Conservation (phyloP, 2,888 invertebrate genomes). For the Ornithoptera alexandrae region DNA sequence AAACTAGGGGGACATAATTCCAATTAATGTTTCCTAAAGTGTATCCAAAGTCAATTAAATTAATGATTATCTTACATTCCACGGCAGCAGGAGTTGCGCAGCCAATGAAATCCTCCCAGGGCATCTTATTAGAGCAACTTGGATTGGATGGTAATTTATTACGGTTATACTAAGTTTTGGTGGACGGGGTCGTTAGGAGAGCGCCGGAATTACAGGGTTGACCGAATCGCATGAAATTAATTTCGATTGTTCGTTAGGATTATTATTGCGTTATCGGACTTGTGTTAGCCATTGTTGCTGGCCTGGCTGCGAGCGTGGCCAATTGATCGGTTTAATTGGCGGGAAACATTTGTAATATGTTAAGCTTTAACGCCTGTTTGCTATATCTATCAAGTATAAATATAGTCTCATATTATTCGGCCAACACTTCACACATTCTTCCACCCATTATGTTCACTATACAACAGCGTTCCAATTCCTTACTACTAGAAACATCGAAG, state of each 20-base stretch:
- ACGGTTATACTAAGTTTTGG: constrained; percentile 62
- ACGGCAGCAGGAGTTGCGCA: constrained; percentile 38
- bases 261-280: constrained; percentile 35
- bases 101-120: constrained; percentile 48
- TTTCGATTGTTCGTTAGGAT: constrained; percentile 49
- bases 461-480: no score
- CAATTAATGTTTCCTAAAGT: constrained; percentile 38
- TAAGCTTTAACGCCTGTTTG: not conserved
- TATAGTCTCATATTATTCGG: no score
- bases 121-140: constrained; percentile 63
- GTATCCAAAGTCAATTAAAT: constrained; percentile 57
- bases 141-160: constrained; percentile 70
- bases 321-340: constrained; percentile 29
- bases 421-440: no score
- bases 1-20: constrained; percentile 27
- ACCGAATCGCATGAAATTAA: constrained; percentile 53
- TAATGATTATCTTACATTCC: constrained; percentile 54
- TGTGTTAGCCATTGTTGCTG: constrained; percentile 24
- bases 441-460: no score
- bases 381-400: not conserved
- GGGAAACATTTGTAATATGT: constrained; percentile 2
- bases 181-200: constrained; percentile 44
- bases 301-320: constrained; percentile 12
- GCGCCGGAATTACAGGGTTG: constrained; percentile 44
- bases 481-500: no score